phyloP scores from a whole-genome alignment of 1,140 invertebrate genomes.

The Megathymus violae region DNA sequence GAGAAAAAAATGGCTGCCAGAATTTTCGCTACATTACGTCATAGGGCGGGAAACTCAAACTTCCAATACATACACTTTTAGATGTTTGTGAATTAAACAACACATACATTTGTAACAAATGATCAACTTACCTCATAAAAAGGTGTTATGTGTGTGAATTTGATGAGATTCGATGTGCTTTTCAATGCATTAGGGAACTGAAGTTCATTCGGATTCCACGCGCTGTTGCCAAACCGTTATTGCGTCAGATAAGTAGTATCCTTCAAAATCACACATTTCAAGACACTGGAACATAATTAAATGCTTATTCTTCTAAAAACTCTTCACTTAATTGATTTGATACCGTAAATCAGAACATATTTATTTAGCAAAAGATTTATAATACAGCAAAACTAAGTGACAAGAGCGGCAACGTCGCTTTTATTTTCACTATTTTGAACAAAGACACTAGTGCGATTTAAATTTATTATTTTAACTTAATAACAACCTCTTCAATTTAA shows the following conservation, averaged over 20 bases:
- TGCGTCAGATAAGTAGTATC: constrained; percentile 76
- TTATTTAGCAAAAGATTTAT: constrained; percentile 36
- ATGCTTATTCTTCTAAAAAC: constrained; percentile 34
- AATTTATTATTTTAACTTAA: constrained; percentile 24
- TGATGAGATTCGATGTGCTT: constrained; percentile 49
- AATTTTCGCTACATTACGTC: constrained; percentile 66
- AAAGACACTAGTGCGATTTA: constrained; percentile 44
- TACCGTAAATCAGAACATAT: too few species aligned
- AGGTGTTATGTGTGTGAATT: constrained; percentile 45
- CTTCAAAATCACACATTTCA: constrained; percentile 78
- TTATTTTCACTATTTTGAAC: constrained; percentile 46
- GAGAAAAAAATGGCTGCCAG: constrained; percentile 60
- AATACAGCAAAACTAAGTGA: constrained; percentile 39
- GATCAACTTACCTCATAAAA: constrained; percentile 73
- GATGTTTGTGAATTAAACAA: constrained; percentile 5
- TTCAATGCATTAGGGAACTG: constrained; percentile 67
- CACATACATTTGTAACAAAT: constrained; percentile 4
- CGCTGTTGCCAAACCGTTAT: constrained; percentile 78
- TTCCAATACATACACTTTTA: constrained; percentile 45
- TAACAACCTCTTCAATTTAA: constrained; percentile 17
- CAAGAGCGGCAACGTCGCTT: constrained; percentile 76
- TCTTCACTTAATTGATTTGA: constrained; percentile 25
- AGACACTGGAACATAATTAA: constrained; percentile 67
- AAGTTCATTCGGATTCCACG: constrained; percentile 67
- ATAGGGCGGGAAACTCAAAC: constrained; percentile 76